Base-by-base conservation (phyloP, 1,140 invertebrate species). In the Lepidurus apus region DNA sequence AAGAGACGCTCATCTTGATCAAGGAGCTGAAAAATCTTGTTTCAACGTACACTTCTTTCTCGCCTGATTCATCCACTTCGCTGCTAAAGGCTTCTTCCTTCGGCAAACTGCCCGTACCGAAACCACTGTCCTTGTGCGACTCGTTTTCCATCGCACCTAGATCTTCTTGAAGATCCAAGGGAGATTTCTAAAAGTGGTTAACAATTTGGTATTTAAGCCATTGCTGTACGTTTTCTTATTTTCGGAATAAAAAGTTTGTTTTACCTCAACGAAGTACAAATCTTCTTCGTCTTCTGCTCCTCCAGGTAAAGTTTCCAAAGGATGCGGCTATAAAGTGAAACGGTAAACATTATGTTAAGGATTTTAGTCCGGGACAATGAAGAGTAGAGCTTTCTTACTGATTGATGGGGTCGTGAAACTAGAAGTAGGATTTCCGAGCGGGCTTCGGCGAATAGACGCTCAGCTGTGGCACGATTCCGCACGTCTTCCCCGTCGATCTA, bases 401-500 rank as follows among this genome's bases (percentile, higher is more conserved):
- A 81, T 73, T 82, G 79, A 45, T 81, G 82, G 13, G 86, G 84
- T 78, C 87, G 80, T 7, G 87, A 86, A 1, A 88, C 81, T 1
- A 88, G 83, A 21, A 88, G 82, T 1, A 83, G 83, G 7, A 88
- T 86, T 77, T 86, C 84, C 11, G 84, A 81, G 44, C 82, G 81
- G 79, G 83, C 83, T 24, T 84, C 82, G 17, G 85, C 83, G 80
- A 89, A 88, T 42, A 88, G 82, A 53, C 84, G 81, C 42, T 88
- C 86, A 13, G 87, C 88, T 82, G 88, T 85, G 43, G 87, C 84
- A 73, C 86, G 81, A 79, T 84, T 86, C 76, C 83, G 83, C 10
- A 89, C 85, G 81, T 87, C 87, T 11, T 84, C 81, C 0, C 86
- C 86, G 82, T 89, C 88, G 17, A 89, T 87, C 87, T 88, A 82